Evolutionary conservation across 2,113 vertebrate genomes (phyloP), one percentile per base, ranked within the genome.

Genomic region (Calypte anna): DNA sequence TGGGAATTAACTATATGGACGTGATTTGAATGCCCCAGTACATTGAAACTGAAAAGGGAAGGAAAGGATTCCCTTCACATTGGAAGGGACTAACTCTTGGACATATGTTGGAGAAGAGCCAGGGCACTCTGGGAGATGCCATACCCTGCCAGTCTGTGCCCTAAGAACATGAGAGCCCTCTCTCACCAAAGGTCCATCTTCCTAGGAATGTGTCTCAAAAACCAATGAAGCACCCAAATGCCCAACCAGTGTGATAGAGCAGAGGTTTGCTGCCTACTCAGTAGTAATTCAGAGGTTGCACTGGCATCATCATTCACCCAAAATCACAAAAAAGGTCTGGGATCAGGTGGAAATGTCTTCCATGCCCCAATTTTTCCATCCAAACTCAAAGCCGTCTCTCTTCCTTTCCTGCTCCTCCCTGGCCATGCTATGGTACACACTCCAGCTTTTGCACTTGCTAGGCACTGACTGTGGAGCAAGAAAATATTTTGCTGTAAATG

Each of bases 291-390:
- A 13, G 12, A 27, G 25, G 11, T 67, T 14, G 24, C 11, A 4
- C 22, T 43, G 38, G 38, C 33, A 48, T 22, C 16, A 3, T 31
- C 30, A 62, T n/a, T 72, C 53, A 78, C 12, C 38, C 44, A n/a
- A 31, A 55, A 59, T 16, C 6, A 2, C 36, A 28, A 14, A 8
- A n/a, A 85, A 76, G 17, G 12, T 38, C 58, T 36, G 5, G 12
- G 30, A 27, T 78, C 1, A 0, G 3, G 4, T 51, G n/a, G 43
- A 11, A 68, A 11, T 2, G 7, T 55, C 31, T 74, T 20, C 14
- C 5, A 0, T 14, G 10, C 21, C 36, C 48, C 24, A 31, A 38
- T 24, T n/a, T 7, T 48, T 78, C 72, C 58, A 48, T 25, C 12
- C 54, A 54, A 73, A 40, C 78, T 43, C 8, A 50, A 80, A 57